Conservation (phyloP, 2,113 vertebrate species). For the Phasianus colchicus region DNA sequence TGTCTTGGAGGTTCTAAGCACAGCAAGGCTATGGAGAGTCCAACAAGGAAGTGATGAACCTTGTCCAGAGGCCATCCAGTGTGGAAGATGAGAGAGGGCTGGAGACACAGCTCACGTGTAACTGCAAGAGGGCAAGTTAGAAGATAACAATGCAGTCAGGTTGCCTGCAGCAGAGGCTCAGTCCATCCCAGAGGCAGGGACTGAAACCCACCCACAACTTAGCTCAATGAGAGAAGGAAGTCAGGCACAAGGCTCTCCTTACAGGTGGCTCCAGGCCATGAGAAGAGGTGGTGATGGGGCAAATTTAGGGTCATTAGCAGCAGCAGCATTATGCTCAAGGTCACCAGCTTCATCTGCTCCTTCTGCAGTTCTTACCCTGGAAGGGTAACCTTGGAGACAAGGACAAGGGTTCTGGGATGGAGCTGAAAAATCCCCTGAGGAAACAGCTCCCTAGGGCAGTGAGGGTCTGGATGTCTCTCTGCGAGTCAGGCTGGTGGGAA, state of each 20-base stretch:
- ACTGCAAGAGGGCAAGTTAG: neutral
- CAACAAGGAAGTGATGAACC: neutral
- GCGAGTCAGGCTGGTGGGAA: accelerated
- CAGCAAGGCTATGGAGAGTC: too few relatives aligned
- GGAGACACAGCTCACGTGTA: neutral
- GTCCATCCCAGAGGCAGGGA: accelerated
- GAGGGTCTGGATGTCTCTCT: accelerated
- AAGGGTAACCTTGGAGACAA: neutral
- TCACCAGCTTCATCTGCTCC: neutral
- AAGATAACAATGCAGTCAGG: neutral
- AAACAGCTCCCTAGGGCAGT: neutral
- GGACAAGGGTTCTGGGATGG: neutral
- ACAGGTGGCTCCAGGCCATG: neutral
- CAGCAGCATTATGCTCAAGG: neutral
- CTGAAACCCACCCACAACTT: accelerated
- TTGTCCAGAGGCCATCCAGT: neutral
- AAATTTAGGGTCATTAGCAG: neutral
- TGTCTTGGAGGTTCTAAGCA: neutral
- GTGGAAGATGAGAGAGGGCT: neutral
- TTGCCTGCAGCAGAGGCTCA: accelerated
- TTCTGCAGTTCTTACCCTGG: neutral
- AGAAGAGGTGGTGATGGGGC: neutral
- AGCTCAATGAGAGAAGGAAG: accelerated
- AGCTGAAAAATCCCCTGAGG: neutral
- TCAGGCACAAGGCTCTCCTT: accelerated